Evolutionary conservation across 2,888 invertebrate genomes (phyloP), one percentile per base, ranked within the genome.

Genomic region (Tetheella fluctuosa): DNA sequence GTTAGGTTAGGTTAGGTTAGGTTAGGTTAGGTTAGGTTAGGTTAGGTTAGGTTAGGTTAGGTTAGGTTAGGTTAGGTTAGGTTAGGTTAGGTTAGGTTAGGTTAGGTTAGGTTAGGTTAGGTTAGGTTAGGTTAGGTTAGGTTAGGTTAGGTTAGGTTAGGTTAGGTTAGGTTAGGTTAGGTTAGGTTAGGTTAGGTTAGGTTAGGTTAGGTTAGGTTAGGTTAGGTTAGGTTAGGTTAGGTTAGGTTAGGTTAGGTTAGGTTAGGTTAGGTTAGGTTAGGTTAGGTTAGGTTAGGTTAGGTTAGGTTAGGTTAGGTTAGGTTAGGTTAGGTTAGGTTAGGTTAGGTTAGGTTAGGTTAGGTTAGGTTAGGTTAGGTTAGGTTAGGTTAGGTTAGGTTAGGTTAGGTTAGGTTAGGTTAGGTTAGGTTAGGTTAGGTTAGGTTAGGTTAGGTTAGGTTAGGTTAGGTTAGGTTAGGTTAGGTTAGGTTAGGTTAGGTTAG

Each of bases 381-480:
- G 68, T 68, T 67, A 68, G 66, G 68, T 64, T 61, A 66, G 64
- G 64, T 60, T 60, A 63, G 67, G 67, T 65, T 67, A 67, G 67
- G 67, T 65, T 67, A 67, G 65, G 65, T 70, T 66, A 66, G 65
- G 67, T 67, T 66, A 67, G 65, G 64, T 67, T 53, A 64, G 69
- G 67, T 67, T 67, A 65, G 69, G 67, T 69, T 67, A 67, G 65
- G 67, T 65, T 66, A 67, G 66, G 67, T 69, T 65, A 65, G 67
- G 67, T 69, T 68, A 68, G 70, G 68, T 69, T 71, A 68, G 66
- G 71, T 69, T 66, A 68, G 67, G 70, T 68, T 71, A 63, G 65
- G 65, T 65, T 65, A 68, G 70, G 70, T 68, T 70, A 70, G 68
- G 68, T 69, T 69, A 69, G 69, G 69, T 69, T 69, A 69, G 68